Percentiles rank a stretch among this genome's conserved stretches.
These are phyloP conservation scores for Lacanobia oleracea DNA, from an alignment of 2,888 invertebrate species.

Conservation along the genomic window DNA sequence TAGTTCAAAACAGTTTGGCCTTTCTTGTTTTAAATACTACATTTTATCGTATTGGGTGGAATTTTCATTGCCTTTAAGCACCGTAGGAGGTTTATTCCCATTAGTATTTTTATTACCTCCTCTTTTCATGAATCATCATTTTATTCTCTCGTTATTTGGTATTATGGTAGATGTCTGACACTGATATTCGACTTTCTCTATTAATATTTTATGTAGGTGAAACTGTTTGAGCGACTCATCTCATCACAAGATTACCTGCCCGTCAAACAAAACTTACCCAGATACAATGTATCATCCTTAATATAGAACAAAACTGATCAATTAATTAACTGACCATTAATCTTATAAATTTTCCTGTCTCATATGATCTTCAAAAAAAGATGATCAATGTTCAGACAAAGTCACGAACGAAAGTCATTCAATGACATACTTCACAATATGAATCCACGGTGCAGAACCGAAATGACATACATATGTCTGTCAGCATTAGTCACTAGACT, in stretches of 20 bases:
- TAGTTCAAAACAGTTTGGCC: background rate
- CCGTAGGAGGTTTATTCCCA: background rate
- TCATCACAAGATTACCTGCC: background rate
- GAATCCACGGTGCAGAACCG: slow-evolving; percentile 22
- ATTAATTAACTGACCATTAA: background rate
- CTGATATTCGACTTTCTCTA: background rate
- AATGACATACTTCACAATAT: slow-evolving; percentile 44
- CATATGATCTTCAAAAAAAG: slow-evolving; percentile 12
- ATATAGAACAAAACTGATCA: background rate
- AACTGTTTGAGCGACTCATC: background rate
- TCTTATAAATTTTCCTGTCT: background rate
- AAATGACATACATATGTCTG: slow-evolving; percentile 38
- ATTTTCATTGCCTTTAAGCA: background rate
- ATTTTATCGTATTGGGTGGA: background rate
- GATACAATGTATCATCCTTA: background rate
- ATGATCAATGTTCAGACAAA: slow-evolving; percentile 1
- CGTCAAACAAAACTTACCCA: background rate
- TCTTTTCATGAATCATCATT: background rate
- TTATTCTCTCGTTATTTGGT: background rate
- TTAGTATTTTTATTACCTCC: background rate
- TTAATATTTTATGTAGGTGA: background rate
- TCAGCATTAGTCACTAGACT: slow-evolving; percentile 41
- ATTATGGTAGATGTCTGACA: background rate
- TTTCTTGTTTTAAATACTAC: background rate
- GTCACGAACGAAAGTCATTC: slow-evolving; percentile 49